Evolutionary conservation across 2,888 invertebrate species (phyloP), one percentile per base, ranked within the genome.

Genomic region (Ditula angustiorana): DNA sequence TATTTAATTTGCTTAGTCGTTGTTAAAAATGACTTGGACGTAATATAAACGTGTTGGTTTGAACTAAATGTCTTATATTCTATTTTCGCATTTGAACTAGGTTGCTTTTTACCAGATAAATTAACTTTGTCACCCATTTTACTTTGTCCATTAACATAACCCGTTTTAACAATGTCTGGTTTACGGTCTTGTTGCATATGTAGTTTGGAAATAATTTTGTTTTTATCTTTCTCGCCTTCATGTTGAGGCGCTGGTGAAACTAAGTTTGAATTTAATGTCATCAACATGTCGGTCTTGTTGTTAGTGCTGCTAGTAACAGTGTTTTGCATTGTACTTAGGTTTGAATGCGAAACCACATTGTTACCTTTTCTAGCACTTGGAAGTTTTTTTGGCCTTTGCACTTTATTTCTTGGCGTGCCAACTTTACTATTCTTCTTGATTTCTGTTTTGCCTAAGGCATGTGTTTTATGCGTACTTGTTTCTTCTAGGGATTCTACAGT

Each of bases 1-100:
- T 87, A 86, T 67, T 61, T 58, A 24, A 74, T 66, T 30, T 33
- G 24, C 61, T 69, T 70, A 5, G 59, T 66, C 5, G 47, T 52
- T 21, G 19, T 52, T 0, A 44, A 24, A 5, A 28, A 28, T 19
- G 63, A 46, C 13, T 52, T 57, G 3, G 19, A 41, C 21, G 23
- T 52, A 8, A n/a, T 10, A n/a, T 19, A 4, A 8, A 19, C 41
- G 8, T 41, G 41, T 10, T 19, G 41, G 10, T 41, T 41, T 41
- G 19, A 19, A 19, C 2, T 19, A 0, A 41, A 41, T 19, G 41
- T 4, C 8, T 8, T 10, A 8, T 19, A 19, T 19, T 41, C 19
- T 2, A 19, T 2, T 19, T 41, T 19, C 8, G 19, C 7, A 41
- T 41, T 19, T 10, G 8, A 10, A 19, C 10, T 41, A 5, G 16